Evolutionary conservation across 1,140 invertebrate genomes (phyloP).

Genomic region (Monochamus saltuarius): DNA sequence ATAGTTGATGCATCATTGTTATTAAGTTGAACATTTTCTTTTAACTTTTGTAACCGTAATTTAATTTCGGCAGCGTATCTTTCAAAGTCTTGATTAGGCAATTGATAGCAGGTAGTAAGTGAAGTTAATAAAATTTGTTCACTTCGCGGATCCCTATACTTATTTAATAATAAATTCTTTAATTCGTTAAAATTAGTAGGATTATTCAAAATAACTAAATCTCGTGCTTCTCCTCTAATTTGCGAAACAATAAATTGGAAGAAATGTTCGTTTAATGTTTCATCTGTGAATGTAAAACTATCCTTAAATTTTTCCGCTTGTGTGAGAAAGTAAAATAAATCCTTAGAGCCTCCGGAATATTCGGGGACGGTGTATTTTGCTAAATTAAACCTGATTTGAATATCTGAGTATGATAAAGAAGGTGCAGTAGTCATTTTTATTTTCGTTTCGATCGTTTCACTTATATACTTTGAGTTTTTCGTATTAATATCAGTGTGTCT

Average conservation of each 20-base stretch:
- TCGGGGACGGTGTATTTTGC: slow-evolving; percentile 2
- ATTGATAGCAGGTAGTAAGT: slow-evolving; percentile 3
- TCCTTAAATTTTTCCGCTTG: neutral
- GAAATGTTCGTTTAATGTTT: neutral
- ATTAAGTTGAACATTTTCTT: slow-evolving; percentile 4
- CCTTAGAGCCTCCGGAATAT: slow-evolving; percentile 6
- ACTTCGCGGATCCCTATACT: slow-evolving; percentile 9
- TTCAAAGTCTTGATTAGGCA: slow-evolving; percentile 7
- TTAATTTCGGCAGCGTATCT: neutral
- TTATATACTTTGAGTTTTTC: no score
- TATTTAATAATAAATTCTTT: neutral
- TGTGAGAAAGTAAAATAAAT: slow-evolving; percentile 3
- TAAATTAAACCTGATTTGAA: neutral
- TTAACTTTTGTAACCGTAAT: slow-evolving; percentile 2
- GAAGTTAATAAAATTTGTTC: slow-evolving; percentile 3
- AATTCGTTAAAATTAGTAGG: slow-evolving; percentile 3
- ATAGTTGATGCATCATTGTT: neutral
- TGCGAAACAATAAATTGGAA: neutral
- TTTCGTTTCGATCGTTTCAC: no score
- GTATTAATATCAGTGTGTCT: no score
- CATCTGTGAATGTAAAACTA: neutral
- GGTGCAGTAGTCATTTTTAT: slow-evolving; percentile 2
- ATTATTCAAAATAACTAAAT: slow-evolving; percentile 8
- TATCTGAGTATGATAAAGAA: slow-evolving; percentile 1
- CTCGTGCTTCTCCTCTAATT: slow-evolving; percentile 8